phyloP scores from a whole-genome alignment of 1,140 invertebrate genomes.

The honey bee (Apis mellifera) region DNA sequence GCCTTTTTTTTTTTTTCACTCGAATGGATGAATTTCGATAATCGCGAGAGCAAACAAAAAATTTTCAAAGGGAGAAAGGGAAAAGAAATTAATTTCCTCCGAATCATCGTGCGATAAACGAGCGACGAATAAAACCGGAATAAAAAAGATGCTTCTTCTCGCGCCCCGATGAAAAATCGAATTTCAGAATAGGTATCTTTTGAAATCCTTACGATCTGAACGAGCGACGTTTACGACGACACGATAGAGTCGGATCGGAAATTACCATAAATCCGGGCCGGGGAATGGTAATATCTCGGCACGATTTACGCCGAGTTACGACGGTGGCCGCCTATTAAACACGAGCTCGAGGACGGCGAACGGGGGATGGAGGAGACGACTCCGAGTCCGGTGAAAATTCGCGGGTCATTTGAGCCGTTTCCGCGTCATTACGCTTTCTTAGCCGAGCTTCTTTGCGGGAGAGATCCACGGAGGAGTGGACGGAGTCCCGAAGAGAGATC shows the following conservation, averaged over 20 bases:
- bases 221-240: no score
- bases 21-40: slow-evolving; percentile 6
- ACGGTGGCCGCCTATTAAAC: slow-evolving; percentile 74
- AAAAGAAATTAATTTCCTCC: neutral
- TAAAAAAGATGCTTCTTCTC: no score
- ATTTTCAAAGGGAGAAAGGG: neutral
- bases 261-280: slow-evolving; percentile 73
- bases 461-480: slow-evolving; percentile 28
- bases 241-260: slow-evolving; percentile 19
- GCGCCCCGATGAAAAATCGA: neutral
- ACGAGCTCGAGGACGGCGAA: slow-evolving; percentile 70
- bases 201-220: neutral
- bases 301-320: slow-evolving; percentile 71
- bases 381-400: slow-evolving; percentile 72
- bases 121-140: neutral
- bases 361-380: neutral
- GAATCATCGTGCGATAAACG: no score
- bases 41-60: slow-evolving; percentile 12
- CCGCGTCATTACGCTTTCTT: slow-evolving; percentile 80
- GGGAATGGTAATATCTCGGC: slow-evolving; percentile 67
- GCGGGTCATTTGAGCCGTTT: slow-evolving; percentile 81
- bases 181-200: neutral
- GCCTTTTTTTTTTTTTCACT: neutral
- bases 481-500: slow-evolving; percentile 43
- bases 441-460: slow-evolving; percentile 56